A percentile compares a stretch with the other conserved stretches of the same genome.
Evolutionary conservation across 2,113 vertebrate genomes (phyloP).

Genomic region (Penelope pileata): DNA sequence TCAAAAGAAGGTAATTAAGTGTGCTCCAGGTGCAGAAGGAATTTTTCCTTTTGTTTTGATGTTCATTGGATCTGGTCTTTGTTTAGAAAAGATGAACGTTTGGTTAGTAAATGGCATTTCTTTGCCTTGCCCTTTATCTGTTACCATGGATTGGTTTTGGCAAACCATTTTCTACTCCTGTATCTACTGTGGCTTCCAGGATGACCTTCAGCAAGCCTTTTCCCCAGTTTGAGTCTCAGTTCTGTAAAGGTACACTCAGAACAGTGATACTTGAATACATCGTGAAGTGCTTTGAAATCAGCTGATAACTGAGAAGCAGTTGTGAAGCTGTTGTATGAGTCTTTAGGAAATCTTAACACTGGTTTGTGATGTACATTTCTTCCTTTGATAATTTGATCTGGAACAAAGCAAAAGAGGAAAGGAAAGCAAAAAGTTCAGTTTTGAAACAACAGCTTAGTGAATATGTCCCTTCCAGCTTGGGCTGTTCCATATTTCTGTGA

Average conservation of each 20-base stretch:
- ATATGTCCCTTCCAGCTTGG: neutral
- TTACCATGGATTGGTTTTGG: neutral
- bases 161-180: neutral
- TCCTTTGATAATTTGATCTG: neutral
- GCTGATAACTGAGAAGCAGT: neutral
- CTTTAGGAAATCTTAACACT: neutral
- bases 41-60: neutral
- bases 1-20: neutral
- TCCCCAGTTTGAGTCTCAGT: neutral
- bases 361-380: neutral
- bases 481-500: neutral
- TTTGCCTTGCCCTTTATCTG: neutral
- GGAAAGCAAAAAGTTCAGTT: neutral
- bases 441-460: neutral
- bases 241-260: neutral
- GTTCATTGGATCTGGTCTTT: neutral
- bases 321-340: neutral
- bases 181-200: neutral
- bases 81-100: neutral
- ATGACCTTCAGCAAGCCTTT: neutral
- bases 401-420: neutral
- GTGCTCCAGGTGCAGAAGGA: neutral
- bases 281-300: neutral
- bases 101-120: neutral
- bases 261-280: neutral